Percentiles rank a stretch among this genome's conserved stretches.
Evolutionary conservation across 2,797 vertebrate genomes (phyloP).

Genomic region (Manis javanica): DNA sequence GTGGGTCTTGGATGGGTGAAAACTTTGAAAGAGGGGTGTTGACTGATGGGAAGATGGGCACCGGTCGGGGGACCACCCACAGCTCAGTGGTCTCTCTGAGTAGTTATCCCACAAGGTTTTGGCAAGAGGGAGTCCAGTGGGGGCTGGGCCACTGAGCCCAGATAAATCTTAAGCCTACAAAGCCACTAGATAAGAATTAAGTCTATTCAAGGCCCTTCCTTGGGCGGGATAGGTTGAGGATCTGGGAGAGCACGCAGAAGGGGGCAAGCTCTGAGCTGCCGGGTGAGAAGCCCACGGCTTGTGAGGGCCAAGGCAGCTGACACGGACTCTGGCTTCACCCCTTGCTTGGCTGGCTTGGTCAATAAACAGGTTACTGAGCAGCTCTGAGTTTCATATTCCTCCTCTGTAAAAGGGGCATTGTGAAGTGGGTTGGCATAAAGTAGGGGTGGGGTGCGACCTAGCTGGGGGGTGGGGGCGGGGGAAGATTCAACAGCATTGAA

Average conservation of each 20-base stretch:
- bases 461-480: not conserved
- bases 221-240: not conserved
- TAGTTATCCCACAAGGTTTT: not conserved
- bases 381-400: not conserved
- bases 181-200: not conserved
- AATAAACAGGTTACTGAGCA: not conserved
- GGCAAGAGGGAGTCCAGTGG: not conserved
- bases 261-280: rapidly evolving
- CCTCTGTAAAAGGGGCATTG: not conserved
- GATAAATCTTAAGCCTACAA: not conserved
- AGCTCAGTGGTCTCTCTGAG: not conserved
- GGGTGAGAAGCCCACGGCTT: no score
- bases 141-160: not conserved
- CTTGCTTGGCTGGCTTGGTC: not conserved
- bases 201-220: not conserved
- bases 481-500: not conserved
- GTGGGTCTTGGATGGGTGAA: not conserved
- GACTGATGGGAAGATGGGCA: not conserved
- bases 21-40: not conserved
- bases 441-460: not conserved
- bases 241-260: not conserved
- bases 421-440: no score
- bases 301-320: no score
- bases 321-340: not conserved
- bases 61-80: not conserved